Evolutionary conservation across 2,113 vertebrate genomes (phyloP).

Genomic region (Ptyas mucosa): DNA sequence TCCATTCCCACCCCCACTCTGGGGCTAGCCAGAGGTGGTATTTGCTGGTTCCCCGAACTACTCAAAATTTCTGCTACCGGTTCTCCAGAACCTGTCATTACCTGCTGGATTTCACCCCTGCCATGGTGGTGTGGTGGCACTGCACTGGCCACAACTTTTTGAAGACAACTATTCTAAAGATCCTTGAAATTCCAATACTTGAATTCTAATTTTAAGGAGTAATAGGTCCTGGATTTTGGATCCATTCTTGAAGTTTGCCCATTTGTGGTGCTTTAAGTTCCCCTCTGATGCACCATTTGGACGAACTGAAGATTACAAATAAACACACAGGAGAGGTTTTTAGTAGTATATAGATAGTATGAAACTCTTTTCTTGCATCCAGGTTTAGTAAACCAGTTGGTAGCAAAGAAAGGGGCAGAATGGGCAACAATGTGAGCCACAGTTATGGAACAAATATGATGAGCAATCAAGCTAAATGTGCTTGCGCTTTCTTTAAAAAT

Average conservation of each 20-base stretch:
- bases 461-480: neutral
- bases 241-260: neutral
- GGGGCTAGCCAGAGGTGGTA: no score
- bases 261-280: neutral
- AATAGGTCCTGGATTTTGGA: neutral
- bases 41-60: no score
- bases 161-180: neutral
- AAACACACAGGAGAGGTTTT: neutral
- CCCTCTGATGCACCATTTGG: neutral
- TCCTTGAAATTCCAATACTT: neutral
- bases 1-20: no score
- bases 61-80: no score
- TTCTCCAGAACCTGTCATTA: no score
- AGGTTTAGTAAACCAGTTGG: neutral
- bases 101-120: no score
- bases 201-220: neutral
- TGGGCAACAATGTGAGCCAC: neutral
- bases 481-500: constrained; percentile 25
- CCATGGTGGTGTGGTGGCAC: neutral
- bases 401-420: neutral
- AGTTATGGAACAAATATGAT: neutral
- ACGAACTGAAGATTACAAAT: neutral
- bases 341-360: neutral
- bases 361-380: neutral
- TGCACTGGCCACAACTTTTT: neutral